Base-by-base conservation (phyloP, 1,140 invertebrate genomes). In the Batillaria attramentaria region DNA sequence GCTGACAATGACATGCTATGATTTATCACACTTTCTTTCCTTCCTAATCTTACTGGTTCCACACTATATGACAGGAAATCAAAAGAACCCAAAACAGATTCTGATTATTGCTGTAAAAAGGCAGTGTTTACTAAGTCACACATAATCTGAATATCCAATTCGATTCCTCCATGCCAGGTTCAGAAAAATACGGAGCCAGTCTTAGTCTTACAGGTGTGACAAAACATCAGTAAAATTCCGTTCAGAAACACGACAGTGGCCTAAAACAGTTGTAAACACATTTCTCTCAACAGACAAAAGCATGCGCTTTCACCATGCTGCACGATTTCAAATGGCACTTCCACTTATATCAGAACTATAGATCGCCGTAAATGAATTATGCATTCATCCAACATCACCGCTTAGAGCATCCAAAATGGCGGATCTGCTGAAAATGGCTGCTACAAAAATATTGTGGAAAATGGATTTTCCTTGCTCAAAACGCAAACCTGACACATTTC, bases 311-410 rank as follows among this genome's bases (percentile, higher is more conserved):
- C 28, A 39, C 54, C 31, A 39, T n/a, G n/a, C n/a, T n/a, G n/a
- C 20, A 76, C 24, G 33, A 20, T 16, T 70, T 42, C 68, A 41
- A n/a, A 41, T 10, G 54, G 39, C 35, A 75, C 24, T 62, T 65
- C 62, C 73, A 60, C 20, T 66, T 78, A 70, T 78, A 78, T 78
- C 46, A 78, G 37, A 54, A 79, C 60, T 66, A 79, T 79, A 79
- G 60, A 74, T 79, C 69, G 74, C 68, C 69, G 35, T 79, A 76
- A 80, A 80, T 80, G 79, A 80, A 80, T 80, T 80, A 80, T 80
- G 75, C 75, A 80, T 80, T 76, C 79, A 79, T 39, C 76, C 60
- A 79, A 66, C 65, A 75, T 77, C 74, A 62, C 28, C 62, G 75
- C 75, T 57, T 54, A 78, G 46, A 78, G 65, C 75, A 80, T 80